These are phyloP conservation scores for Scortum barcoo DNA, from an alignment of 2,113 vertebrate species.

Conservation along the genomic window DNA sequence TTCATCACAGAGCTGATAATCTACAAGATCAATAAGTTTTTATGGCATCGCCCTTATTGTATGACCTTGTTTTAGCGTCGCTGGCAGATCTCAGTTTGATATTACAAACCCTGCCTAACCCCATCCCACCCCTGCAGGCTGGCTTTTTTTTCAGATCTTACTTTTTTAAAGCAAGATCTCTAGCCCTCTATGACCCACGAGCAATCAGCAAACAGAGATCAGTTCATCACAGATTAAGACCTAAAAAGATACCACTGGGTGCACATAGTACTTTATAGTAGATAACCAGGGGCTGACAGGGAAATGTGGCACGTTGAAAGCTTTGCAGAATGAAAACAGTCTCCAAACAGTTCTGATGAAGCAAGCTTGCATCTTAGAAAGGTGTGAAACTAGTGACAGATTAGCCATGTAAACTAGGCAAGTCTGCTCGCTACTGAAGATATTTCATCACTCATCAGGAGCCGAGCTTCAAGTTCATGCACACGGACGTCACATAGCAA, in stretches of 20 bases:
- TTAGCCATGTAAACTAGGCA: background rate
- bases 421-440: background rate
- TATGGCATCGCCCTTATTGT: conserved; percentile 6
- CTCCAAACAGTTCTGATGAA: background rate
- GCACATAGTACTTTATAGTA: background rate
- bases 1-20: conserved; percentile 47
- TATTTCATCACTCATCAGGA: background rate
- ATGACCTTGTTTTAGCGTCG: conserved; percentile 19
- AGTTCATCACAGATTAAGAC: conserved; percentile 1
- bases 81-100: conserved; percentile 47
- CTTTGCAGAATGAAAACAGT: background rate
- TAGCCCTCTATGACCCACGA: background rate
- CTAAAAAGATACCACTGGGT: background rate
- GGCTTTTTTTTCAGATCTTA: background rate
- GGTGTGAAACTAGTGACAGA: background rate
- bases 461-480: background rate
- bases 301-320: background rate
- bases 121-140: background rate
- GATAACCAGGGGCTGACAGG: background rate
- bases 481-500: background rate
- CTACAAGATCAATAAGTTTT: conserved; percentile 28
- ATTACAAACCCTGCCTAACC: conserved; percentile 20
- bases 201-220: background rate
- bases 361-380: background rate
- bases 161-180: background rate